Percentiles rank a stretch among this genome's conserved stretches.
Conservation (phyloP, 2,797 vertebrate species). For the Chiroxiphia lanceolata region DNA sequence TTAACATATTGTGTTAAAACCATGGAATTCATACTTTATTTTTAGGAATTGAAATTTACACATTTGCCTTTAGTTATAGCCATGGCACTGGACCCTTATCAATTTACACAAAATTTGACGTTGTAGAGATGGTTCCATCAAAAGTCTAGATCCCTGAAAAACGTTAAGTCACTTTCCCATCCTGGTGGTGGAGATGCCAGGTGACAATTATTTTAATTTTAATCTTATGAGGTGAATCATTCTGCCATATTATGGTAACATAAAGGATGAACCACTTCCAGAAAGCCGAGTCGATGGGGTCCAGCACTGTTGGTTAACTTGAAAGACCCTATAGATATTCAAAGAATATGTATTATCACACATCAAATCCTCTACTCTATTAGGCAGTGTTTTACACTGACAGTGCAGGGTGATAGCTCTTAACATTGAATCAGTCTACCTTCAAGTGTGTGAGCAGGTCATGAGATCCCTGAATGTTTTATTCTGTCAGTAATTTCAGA, state of each 20-base stretch:
- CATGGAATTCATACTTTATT: background rate
- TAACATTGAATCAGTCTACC: background rate
- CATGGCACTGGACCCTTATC: fast-evolving
- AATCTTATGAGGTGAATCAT: background rate
- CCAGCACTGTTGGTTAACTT: background rate
- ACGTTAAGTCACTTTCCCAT: background rate
- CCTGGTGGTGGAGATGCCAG: background rate
- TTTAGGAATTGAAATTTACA: background rate
- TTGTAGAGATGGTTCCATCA: background rate
- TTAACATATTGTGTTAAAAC: background rate
- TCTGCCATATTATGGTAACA: background rate
- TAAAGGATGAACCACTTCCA: background rate
- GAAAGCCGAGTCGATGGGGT: background rate
- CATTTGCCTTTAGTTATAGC: background rate
- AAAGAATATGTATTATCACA: background rate
- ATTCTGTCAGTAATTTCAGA: background rate
- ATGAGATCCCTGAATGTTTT: background rate
- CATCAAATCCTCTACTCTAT: background rate
- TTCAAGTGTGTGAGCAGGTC: background rate
- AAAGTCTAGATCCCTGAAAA: background rate
- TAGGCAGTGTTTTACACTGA: background rate
- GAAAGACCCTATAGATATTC: background rate
- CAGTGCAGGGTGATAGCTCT: background rate
- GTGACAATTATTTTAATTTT: background rate
- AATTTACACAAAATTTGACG: background rate